These are phyloP conservation scores for Anomalospiza imberbis DNA, from an alignment of 2,797 vertebrate genomes.

Conservation along the genomic window DNA sequence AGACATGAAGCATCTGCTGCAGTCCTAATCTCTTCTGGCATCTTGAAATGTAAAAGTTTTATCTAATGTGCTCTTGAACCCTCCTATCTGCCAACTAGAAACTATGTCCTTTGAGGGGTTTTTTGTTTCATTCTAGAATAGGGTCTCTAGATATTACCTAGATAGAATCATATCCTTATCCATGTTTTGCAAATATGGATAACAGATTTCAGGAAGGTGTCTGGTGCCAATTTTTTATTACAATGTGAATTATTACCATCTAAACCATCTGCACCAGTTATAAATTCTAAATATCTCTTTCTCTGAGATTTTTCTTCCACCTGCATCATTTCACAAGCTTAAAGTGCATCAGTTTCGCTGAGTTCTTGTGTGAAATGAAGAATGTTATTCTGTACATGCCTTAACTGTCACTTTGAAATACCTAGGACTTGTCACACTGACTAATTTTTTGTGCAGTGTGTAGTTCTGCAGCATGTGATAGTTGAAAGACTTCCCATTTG, in stretches of 20 bases:
- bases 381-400: neutral
- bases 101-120: neutral
- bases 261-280: constrained; percentile 9
- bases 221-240: constrained; percentile 35
- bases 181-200: neutral
- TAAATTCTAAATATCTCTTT: constrained; percentile 2
- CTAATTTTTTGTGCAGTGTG: neutral
- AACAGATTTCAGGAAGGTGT: constrained; percentile 27
- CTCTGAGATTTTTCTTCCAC: neutral
- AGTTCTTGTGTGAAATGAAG: neutral
- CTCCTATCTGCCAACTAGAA: neutral
- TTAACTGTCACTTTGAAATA: neutral
- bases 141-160: neutral
- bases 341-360: neutral
- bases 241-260: neutral
- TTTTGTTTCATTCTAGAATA: constrained; percentile 25
- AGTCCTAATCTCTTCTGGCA: neutral
- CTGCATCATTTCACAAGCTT: neutral
- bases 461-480: neutral
- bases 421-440: neutral
- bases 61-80: neutral
- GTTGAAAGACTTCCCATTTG: neutral
- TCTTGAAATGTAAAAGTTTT: neutral
- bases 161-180: neutral
- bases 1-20: neutral